Conservation (phyloP, 2,888 invertebrate species). For the Drosophila peninsularis region DNA sequence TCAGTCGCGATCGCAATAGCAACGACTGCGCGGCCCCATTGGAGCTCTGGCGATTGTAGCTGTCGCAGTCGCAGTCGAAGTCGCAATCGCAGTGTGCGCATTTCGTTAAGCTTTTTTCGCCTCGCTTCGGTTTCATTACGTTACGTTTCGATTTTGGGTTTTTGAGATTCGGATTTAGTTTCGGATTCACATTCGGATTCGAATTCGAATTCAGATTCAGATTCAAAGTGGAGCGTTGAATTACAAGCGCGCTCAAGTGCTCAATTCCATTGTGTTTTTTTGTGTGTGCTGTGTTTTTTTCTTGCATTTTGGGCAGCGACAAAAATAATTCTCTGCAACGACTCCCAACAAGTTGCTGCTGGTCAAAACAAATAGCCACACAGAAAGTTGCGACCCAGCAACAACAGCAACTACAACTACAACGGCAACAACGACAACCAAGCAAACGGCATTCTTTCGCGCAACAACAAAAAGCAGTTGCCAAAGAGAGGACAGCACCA, state of each 20-base stretch:
- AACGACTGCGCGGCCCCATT: constrained; percentile 60
- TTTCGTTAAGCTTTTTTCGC: constrained; percentile 51
- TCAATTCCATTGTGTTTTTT: constrained; percentile 50
- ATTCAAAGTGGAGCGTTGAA: constrained; percentile 54
- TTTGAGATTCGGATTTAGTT: constrained; percentile 26
- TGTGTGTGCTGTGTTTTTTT: constrained; percentile 30
- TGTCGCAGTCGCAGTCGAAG: constrained; percentile 54
- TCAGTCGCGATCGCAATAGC: constrained; percentile 53
- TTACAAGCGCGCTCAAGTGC: constrained; percentile 68
- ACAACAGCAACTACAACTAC: constrained; percentile 39
- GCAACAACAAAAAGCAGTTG: constrained; percentile 81
- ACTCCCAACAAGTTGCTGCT: constrained; percentile 74
- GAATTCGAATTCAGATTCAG: constrained; percentile 36
- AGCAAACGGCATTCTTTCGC: constrained; percentile 83
- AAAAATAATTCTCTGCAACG: constrained; percentile 44
- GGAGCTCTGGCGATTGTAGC: constrained; percentile 61
- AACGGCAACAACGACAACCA: constrained; percentile 71
- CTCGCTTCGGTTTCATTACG: constrained; percentile 43
- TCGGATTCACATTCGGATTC: constrained; percentile 14
- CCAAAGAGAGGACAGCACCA: constrained; percentile 62
- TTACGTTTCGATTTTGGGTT: constrained; percentile 62
- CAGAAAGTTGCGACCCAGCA: constrained; percentile 72
- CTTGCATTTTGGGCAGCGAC: constrained; percentile 30
- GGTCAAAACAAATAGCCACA: constrained; percentile 72
- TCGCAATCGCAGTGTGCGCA: constrained; percentile 60